A percentile compares a stretch with the other conserved stretches of the same genome.
phyloP scores from a whole-genome alignment of 2,797 vertebrate species.

The Neosalanx taihuensis region DNA sequence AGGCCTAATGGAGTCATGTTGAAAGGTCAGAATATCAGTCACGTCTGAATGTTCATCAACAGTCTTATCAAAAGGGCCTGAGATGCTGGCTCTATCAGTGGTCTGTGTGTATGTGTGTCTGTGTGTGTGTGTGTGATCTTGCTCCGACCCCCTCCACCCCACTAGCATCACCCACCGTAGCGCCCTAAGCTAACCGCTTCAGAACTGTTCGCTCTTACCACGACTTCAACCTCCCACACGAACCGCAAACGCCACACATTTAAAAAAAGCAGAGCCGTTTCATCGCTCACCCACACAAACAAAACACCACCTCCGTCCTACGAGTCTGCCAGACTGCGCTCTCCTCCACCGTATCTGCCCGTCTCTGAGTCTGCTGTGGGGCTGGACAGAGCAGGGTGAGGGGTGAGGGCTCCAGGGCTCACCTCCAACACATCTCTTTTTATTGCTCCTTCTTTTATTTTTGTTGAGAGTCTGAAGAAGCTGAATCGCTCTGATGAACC shows the following conservation, averaged over 20 bases:
- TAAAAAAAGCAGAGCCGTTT: slow-evolving; percentile 13
- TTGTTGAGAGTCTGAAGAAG: slow-evolving; percentile 29
- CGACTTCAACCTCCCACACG: slow-evolving; percentile 19
- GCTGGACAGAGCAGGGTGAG: slow-evolving; percentile 28
- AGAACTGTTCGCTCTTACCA: slow-evolving; percentile 18
- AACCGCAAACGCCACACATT: neutral
- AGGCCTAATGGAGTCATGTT: slow-evolving; percentile 11
- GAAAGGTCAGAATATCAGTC: slow-evolving; percentile 49
- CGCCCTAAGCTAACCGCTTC: slow-evolving; percentile 15
- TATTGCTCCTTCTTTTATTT: slow-evolving; percentile 13
- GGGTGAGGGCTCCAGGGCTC: slow-evolving; percentile 36
- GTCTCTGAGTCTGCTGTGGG: slow-evolving; percentile 34
- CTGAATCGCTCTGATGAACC: slow-evolving; percentile 15
- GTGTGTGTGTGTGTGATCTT: neutral
- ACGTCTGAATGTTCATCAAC: slow-evolving; percentile 15
- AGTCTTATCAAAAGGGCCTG: neutral
- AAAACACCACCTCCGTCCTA: slow-evolving; percentile 49
- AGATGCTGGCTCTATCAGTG: neutral
- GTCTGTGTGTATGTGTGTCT: neutral
- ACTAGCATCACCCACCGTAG: neutral
- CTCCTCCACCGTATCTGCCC: slow-evolving; percentile 34
- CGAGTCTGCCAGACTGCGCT: slow-evolving; percentile 28
- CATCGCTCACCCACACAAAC: slow-evolving; percentile 36
- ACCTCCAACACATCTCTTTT: slow-evolving; percentile 21
- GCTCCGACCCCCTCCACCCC: neutral